Base-by-base conservation (phyloP, 2,113 vertebrate species). In the Thomomys bottae region DNA sequence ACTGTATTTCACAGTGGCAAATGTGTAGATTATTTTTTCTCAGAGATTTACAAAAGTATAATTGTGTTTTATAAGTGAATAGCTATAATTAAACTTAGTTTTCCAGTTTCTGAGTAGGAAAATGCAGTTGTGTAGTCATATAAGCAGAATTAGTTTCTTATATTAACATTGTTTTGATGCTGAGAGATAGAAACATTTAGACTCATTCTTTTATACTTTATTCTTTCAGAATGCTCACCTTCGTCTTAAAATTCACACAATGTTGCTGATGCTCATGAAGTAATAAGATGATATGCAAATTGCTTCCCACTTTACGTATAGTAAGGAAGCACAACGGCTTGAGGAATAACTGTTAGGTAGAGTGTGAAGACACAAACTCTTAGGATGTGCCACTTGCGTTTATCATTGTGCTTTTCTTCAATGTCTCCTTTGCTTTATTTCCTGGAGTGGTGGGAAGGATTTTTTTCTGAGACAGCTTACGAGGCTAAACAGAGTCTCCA, bases 221-320 rank as follows among this genome's bases (percentile, higher is more conserved):
- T 32, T 95, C 38, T 95, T 96, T 89, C 66, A 93, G 40, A 82
- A 63, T 94, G 12, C 7, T 86, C 68, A 66, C 71, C 38, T 87
- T 82, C 94, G 88, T 88, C 93, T 97, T 96, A 94, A 17, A 88
- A 88, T 96, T 96, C 72, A 93, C 42, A 78, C 8, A 38, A 87
- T 59, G 30, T 28, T 68, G 40, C 88, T 97, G 82, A 45, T 79
- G 23, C 90, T 96, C 88, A 83, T 89, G 67, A 96, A 96, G 70
- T 80, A 94, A 96, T 92, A 95, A 96, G 96, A 92, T 80, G 2
- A 94, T 87, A 93, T 88, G 30, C 54, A 90, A 95, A 93, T 97
- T 96, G 23, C 80, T 49, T 77, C n/a, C 94, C 70, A 66, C 95
- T 95, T 96, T 90, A 88, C 28, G 90, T 67, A 77, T 14, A 90